Evolutionary conservation across 2,888 invertebrate genomes (phyloP).

Genomic region (Argyra leucocephala): DNA sequence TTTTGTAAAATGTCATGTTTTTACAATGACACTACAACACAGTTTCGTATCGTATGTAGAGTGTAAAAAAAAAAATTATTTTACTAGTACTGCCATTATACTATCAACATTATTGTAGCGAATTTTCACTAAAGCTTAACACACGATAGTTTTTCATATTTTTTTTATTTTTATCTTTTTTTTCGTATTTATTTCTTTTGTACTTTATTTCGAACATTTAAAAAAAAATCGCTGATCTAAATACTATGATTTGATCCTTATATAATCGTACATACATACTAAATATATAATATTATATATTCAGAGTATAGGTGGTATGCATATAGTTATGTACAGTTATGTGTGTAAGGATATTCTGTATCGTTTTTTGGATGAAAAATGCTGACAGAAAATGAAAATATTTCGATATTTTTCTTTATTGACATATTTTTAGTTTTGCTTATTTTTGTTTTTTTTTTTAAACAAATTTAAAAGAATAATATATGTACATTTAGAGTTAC

Average conservation of each 20-base stretch:
- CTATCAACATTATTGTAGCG: background rate
- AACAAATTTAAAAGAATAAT: too few relatives aligned
- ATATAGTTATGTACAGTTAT: too few relatives aligned
- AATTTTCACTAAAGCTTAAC: background rate
- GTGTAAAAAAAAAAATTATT: background rate
- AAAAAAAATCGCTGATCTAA: background rate
- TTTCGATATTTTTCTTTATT: background rate
- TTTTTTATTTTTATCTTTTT: background rate
- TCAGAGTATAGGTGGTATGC: too few relatives aligned
- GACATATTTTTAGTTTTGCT: background rate
- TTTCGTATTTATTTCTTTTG: too few relatives aligned
- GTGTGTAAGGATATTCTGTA: background rate
- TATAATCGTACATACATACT: too few relatives aligned
- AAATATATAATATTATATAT: too few relatives aligned
- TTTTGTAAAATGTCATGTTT: constrained; percentile 2
- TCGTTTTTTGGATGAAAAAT: background rate
- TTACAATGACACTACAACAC: background rate
- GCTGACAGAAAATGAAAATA: constrained; percentile 6
- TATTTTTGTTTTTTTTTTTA: too few relatives aligned
- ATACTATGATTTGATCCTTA: background rate
- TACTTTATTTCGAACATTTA: background rate
- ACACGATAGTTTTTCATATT: background rate
- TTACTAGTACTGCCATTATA: background rate
- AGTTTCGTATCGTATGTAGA: background rate
- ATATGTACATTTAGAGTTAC: too few relatives aligned